A percentile compares a stretch with the other conserved stretches of the same genome.
Conservation (phyloP, 1,140 invertebrate genomes). For the Drosophila baimaii region DNA sequence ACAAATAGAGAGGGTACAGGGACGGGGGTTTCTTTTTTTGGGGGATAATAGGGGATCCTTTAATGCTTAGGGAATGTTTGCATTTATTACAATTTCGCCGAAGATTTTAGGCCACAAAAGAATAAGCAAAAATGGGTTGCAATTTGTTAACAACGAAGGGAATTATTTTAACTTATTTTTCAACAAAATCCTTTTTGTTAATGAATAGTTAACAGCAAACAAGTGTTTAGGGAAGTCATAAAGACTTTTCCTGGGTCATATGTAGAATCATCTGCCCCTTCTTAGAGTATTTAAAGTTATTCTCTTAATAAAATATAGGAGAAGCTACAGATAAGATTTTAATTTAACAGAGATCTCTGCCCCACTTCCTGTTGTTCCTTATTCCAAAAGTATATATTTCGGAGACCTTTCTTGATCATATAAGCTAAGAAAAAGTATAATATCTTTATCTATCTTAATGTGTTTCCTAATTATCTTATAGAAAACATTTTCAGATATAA, state of each 20-base stretch:
- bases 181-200: background rate
- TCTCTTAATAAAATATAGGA: background rate
- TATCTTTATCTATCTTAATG: background rate
- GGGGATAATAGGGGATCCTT: background rate
- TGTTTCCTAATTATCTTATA: too few relatives aligned
- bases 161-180: background rate
- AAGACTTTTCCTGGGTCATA: too few relatives aligned
- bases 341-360: background rate
- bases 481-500: background rate
- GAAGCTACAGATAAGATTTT: background rate
- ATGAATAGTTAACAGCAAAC: too few relatives aligned
- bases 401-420: background rate
- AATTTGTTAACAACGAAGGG: background rate
- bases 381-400: background rate
- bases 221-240: background rate
- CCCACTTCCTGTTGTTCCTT: background rate
- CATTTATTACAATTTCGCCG: slow-evolving; percentile 70
- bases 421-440: background rate
- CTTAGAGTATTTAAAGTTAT: background rate
- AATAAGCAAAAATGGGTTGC: slow-evolving; percentile 6
- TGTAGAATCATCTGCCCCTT: too few relatives aligned
- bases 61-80: slow-evolving; percentile 47
- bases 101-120: slow-evolving; percentile 24
- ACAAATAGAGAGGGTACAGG: slow-evolving; percentile 34
- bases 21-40: background rate